Conservation (phyloP, 2,113 vertebrate genomes). For the Pogona vitticeps region DNA sequence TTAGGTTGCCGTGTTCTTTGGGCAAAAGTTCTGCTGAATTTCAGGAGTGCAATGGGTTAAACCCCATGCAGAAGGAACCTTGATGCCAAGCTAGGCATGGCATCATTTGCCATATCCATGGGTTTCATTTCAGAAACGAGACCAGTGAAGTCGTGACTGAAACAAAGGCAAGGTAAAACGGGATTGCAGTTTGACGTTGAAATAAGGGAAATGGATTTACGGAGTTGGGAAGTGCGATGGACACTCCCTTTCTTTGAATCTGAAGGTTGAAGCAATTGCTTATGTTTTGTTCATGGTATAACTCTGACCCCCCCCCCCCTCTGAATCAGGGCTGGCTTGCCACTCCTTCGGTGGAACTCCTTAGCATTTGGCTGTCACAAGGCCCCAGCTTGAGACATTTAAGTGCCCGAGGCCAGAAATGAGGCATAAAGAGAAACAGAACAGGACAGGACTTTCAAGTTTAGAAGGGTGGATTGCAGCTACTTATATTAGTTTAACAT, state of each 20-base stretch:
- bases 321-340: too few species aligned
- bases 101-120: too few species aligned
- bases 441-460: neutral
- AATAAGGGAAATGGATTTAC: too few species aligned
- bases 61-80: too few species aligned
- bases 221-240: too few species aligned
- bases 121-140: too few species aligned
- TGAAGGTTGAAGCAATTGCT: neutral
- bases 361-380: neutral
- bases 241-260: neutral
- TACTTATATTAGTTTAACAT: neutral
- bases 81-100: too few species aligned
- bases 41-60: too few species aligned
- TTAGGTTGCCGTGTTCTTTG: too few species aligned
- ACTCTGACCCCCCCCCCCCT: neutral
- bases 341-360: neutral
- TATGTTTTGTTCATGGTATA: neutral
- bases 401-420: neutral
- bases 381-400: neutral
- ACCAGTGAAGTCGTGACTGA: too few species aligned
- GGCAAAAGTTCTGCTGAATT: too few species aligned
- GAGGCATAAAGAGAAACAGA: too few species aligned
- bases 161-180: neutral
- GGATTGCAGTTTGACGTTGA: neutral
- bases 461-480: neutral